phyloP scores from a whole-genome alignment of 2,797 vertebrate genomes.

The Micrastur ruficollis region DNA sequence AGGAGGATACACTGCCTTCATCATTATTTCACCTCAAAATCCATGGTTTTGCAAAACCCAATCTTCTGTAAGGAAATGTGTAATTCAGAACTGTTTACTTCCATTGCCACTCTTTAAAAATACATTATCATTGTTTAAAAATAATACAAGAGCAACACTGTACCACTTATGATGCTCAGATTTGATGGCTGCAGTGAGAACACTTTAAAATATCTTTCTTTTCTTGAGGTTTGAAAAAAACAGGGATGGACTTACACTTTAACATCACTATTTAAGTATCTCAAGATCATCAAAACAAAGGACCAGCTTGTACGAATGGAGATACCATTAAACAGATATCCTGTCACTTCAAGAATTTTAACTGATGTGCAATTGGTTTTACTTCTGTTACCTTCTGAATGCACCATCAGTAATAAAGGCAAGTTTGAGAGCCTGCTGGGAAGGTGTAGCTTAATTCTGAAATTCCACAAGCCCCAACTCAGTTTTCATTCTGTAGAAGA shows the following conservation, averaged over 20 bases:
- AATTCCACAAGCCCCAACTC: neutral
- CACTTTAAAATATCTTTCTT: neutral
- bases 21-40: neutral
- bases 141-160: neutral
- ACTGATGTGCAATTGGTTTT: neutral
- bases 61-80: neutral
- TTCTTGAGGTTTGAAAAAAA: neutral
- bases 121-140: neutral
- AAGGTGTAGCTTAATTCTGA: no score
- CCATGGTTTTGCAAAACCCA: neutral
- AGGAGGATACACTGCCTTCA: neutral
- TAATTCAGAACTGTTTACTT: neutral
- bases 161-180: neutral
- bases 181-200: neutral
- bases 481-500: conserved; percentile 33
- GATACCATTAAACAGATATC: neutral
- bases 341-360: neutral
- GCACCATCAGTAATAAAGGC: neutral
- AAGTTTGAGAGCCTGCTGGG: neutral
- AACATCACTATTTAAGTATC: neutral
- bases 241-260: neutral
- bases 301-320: neutral
- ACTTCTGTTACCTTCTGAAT: neutral
- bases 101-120: neutral
- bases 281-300: neutral